Evolutionary conservation across 1,140 invertebrate species (phyloP), one percentile per base, ranked within the genome.

Genomic region (Forficula auricularia): DNA sequence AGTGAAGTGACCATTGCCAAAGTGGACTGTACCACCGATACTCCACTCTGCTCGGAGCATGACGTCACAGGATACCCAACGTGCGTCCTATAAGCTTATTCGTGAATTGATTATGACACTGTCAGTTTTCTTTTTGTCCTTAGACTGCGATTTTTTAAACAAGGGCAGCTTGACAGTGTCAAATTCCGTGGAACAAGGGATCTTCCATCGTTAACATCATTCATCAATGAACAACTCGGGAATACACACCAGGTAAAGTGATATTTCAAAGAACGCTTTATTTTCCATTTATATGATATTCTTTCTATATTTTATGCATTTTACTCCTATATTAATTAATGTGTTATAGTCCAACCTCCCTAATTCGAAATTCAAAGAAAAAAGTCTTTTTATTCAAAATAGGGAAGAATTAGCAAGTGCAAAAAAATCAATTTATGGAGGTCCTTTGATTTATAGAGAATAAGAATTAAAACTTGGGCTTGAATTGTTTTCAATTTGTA

Each of bases 1-100:
- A 66, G 63, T 14, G 65, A 71, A 54, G 68, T 82, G 32, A 64
- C 60, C 41, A 74, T 82, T 45, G 78, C 70, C 2, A 77, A 79
- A 63, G 77, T 87, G 2, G 82, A 87, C 56, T 87, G 82, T 57
- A 84, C 80, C 1, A 60, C 60, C 12, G 76, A 84, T 45, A 75
- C 69, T 33, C 56, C 63, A 10, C 54, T 85, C 2, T 87, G 82
- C 56, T 67, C 69, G 10, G 64, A 75, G 40, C 72, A 85, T 45
- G 77, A 79, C 56, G 68, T 85, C 1, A 82, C 79, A 42, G 81
- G 80, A 14, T 77, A 76, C 55, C 75, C 75, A 8, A 76, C 73
- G 66, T 72, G 59, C 56, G 54, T 52, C 33, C 40, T 18, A 9
- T 35, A 14, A 8, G 9, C 9, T n/a, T n/a, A n/a, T n/a, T n/a